Evolutionary conservation across 2,888 invertebrate species (phyloP), one percentile per base, ranked within the genome.

Genomic region (Chrysolina americana): DNA sequence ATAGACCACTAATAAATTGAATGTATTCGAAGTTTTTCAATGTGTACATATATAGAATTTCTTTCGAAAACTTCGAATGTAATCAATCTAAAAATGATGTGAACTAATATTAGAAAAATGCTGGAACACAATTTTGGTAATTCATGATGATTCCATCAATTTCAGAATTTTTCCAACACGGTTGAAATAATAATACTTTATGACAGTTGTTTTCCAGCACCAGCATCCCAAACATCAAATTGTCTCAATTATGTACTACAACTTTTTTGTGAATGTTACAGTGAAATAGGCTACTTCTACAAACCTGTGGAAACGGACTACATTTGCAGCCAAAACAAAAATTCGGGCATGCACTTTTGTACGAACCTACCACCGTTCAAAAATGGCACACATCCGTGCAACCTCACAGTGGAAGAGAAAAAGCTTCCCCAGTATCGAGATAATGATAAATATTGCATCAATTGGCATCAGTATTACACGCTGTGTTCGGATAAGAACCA

Each of bases 391-490:
- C 85, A 92, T 74, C 89, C 92, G 64, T 97, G 97, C 90, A 96
- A 94, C 85, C 93, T 92, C 83, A 93, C 93, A 9, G 85, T 85
- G 78, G 87, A 86, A 65, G 82, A 85, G 71, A 84, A 85, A 72
- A 73, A 79, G 9, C 82, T 86, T 65, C 83, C 82, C 1, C 81
- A 83, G 47, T 85, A 83, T 71, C 79, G 78, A 15, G 78, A 82
- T 70, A 83, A 85, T 73, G 84, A 85, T 86, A 89, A 87, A 56
- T 94, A 95, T 56, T 99, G 99, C 89, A 95, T 99, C 83, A 96
- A 99, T 90, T 99, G 99, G 99, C 98, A 99, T 90, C 94, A 96
- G 89, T 99, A 99, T 89, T 99, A 99, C 88, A 97, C 96, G 68
- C 94, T 95, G 85, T 99, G 99, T 89, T 93, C 94, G 77, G 94